phyloP scores from a whole-genome alignment of 1,140 invertebrate species.

The Bilobella aurantiaca region DNA sequence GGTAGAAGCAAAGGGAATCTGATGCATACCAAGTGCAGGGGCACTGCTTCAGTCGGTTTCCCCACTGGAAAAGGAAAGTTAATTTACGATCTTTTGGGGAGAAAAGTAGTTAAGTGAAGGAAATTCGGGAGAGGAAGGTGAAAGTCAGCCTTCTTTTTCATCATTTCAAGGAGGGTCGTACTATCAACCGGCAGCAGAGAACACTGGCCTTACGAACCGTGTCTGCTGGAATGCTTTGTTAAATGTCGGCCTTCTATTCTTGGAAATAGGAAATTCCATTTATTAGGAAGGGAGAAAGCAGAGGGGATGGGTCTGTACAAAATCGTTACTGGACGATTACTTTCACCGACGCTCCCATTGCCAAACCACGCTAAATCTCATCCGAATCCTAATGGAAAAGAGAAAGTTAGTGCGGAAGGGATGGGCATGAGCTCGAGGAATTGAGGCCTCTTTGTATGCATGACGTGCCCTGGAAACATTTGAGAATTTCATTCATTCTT shows the following conservation, averaged over 20 bases:
- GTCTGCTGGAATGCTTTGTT: too few species aligned
- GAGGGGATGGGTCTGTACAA: not conserved
- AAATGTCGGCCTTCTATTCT: too few species aligned
- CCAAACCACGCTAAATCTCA: not conserved
- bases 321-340: not conserved
- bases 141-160: not conserved
- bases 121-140: not conserved
- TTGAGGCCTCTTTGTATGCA: slow-evolving; percentile 20
- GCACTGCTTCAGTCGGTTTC: not conserved
- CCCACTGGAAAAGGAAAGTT: not conserved
- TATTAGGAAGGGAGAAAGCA: not conserved
- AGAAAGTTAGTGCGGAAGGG: not conserved
- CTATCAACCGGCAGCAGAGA: too few species aligned
- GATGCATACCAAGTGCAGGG: not conserved
- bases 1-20: too few species aligned
- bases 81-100: not conserved
- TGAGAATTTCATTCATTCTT: slow-evolving; percentile 8
- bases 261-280: not conserved
- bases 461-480: slow-evolving; percentile 21
- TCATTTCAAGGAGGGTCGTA: too few species aligned
- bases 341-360: not conserved
- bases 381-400: not conserved
- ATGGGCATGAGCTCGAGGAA: not conserved
- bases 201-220: too few species aligned
- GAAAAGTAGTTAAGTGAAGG: not conserved